Percentiles rank a stretch among this genome's conserved stretches.
phyloP scores from a whole-genome alignment of 2,113 vertebrate genomes.

The Cyprinus carpio region DNA sequence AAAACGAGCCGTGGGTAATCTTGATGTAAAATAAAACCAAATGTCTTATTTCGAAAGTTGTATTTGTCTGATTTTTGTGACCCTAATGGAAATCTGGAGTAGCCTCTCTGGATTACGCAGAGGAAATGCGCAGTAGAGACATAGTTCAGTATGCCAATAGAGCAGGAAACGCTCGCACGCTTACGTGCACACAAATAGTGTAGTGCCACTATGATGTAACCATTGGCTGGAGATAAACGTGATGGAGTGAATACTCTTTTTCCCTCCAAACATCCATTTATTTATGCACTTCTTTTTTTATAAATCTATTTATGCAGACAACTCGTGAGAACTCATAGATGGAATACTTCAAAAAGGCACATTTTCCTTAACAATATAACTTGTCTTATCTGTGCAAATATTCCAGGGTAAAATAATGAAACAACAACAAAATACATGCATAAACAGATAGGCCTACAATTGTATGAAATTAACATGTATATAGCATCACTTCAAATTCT shows the following conservation, averaged over 20 bases:
- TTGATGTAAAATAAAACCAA: neutral
- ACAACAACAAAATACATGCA: neutral
- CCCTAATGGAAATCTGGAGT: neutral
- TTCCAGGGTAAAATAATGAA: neutral
- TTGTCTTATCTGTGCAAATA: neutral
- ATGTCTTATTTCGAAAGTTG: neutral
- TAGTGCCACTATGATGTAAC: constrained; percentile 54
- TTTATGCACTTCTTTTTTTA: neutral
- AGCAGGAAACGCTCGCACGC: constrained; percentile 49
- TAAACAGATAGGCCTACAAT: neutral
- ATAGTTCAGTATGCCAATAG: constrained; percentile 77
- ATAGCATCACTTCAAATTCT: neutral
- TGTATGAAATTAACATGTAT: neutral
- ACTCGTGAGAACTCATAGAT: neutral
- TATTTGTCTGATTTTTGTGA: neutral
- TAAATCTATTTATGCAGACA: neutral
- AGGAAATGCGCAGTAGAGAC: constrained; percentile 63
- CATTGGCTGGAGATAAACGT: constrained; percentile 27
- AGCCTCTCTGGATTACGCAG: constrained; percentile 42
- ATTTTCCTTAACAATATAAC: neutral
- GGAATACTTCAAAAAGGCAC: neutral
- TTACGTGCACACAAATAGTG: constrained; percentile 39
- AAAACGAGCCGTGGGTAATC: neutral
- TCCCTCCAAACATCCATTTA: neutral
- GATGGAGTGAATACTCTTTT: neutral